A percentile compares a stretch with the other conserved stretches of the same genome.
phyloP scores from a whole-genome alignment of 2,888 invertebrate species.

The Leptinotarsa juncta region DNA sequence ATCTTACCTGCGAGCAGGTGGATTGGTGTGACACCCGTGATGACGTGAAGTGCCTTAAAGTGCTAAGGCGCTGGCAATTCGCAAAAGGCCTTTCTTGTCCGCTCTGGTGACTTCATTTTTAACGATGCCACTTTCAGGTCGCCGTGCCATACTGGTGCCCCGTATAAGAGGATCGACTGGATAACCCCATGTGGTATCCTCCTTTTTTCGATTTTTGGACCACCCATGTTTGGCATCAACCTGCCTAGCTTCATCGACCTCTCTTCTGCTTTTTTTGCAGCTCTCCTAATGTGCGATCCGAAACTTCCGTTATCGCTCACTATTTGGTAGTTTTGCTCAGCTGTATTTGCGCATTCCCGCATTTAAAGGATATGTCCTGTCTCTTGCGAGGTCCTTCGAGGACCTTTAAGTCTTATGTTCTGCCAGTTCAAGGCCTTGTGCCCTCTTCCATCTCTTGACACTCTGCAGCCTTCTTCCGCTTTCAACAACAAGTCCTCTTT shows the following conservation, averaged over 20 bases:
- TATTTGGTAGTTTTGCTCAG: background rate
- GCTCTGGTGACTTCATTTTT: background rate
- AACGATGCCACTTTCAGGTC: background rate
- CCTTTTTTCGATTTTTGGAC: constrained; percentile 27
- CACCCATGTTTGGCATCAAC: constrained; percentile 46
- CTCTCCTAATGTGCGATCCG: constrained; percentile 16
- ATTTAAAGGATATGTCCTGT: constrained; percentile 1
- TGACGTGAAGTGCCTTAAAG: too few species aligned
- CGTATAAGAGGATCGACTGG: constrained; percentile 37
- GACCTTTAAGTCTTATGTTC: background rate
- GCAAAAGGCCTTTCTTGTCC: constrained; percentile 15
- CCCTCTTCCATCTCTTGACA: background rate
- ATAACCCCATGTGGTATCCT: constrained; percentile 27
- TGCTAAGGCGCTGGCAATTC: too few species aligned
- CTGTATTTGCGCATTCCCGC: constrained; percentile 1
- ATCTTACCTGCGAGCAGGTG: too few species aligned
- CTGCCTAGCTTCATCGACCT: constrained; percentile 39
- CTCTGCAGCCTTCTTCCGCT: too few species aligned
- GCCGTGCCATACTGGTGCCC: constrained; percentile 36
- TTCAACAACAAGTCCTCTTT: constrained; percentile 26
- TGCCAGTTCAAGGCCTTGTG: constrained; percentile 18
- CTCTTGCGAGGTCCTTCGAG: constrained; percentile 17
- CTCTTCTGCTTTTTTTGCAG: constrained; percentile 24
- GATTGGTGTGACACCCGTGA: too few species aligned
- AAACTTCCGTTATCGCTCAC: constrained; percentile 14